Base-by-base conservation (phyloP, 2,797 vertebrate genomes). In the Phoeniculus purpureus region DNA sequence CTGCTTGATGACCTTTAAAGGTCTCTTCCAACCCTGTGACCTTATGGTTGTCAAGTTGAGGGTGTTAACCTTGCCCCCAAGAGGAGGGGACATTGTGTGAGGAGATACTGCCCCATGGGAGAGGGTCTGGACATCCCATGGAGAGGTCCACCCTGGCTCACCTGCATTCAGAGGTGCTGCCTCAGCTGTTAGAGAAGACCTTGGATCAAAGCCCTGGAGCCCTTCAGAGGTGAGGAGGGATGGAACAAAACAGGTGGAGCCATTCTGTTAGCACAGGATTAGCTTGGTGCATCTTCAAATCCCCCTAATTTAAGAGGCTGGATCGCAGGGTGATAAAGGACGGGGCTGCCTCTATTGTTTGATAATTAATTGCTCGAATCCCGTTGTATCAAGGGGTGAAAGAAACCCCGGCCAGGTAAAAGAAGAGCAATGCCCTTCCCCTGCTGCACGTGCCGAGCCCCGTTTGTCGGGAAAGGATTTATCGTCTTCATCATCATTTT, bases 401-500 rank as follows among this genome's bases (percentile, higher is more conserved):
- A 70, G 80, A 85, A 50, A 0, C 3, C 37, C 27, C 26, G 58
- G 67, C 11, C 14, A 64, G 90, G 71, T 74, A 40, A 84, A 94
- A 85, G 70, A 62, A 54, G 65, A 92, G 79, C 52, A 64, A 81
- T 86, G 76, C 51, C 61, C 74, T 85, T 67, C 79, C 62, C 72
- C 40, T 32, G 74, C 84, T 79, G 51, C 29, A 10, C 55, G 5
- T 18, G 1, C 55, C 37, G 83, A 82, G 52, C 81, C 70, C 72
- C 62, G n/a, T 82, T 89, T 12, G 16, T 76, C 54, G 71, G 17
- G 70, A 74, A 87, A 84, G 65, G 90, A 92, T 92, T 95, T 93
- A 95, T 78, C 45, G 72, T 90, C 94, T 95, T 92, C 83, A 70
- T 74, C 85, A 62, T 81, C 89, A 96, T 91, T 95, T 12, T 93